Evolutionary conservation across 2,888 invertebrate genomes (phyloP), one percentile per base, ranked within the genome.

Genomic region (Tipula confusa): DNA sequence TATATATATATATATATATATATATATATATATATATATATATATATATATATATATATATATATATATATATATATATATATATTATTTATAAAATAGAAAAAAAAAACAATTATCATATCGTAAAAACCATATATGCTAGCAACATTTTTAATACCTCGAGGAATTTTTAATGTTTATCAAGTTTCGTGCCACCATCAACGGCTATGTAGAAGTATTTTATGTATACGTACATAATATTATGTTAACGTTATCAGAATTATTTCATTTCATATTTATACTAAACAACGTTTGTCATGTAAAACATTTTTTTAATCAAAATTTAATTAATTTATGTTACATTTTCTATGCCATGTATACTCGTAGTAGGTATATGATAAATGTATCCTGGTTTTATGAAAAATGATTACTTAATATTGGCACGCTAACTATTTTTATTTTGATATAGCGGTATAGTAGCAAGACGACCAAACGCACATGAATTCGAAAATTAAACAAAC

Each of bases 291-390:
- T 64, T 64, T 64, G 24, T 9, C 64, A 24, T 64, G 64, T 64
- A 64, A 64, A 64, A 64, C 64, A 64, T 64, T 64, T 24, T 64
- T 64, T 64, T 64, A 64, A 64, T 64, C 64, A 64, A 64, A 64
- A 64, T 64, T 64, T 64, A 64, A 64, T 64, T 64, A 64, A 64
- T 64, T 64, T 64, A 64, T 24, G 64, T 64, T 64, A 64, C 24
- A 64, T 64, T 24, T 64, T 64, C 43, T 64, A 7, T 9, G 24
- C 24, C 11, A 64, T 24, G 24, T 15, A n/a, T n/a, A n/a, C n/a
- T n/a, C n/a, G n/a, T n/a, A 64, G 24, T 38, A 64, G 64, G n/a
- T n/a, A n/a, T 64, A 64, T 64, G 64, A 64, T 64, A 64, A 64
- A 64, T 64, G 64, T 64, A 64, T 64, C 64, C 64, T 64, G 64